Conservation (phyloP, 2,113 vertebrate species). For the Rhizomys pruinosus region DNA sequence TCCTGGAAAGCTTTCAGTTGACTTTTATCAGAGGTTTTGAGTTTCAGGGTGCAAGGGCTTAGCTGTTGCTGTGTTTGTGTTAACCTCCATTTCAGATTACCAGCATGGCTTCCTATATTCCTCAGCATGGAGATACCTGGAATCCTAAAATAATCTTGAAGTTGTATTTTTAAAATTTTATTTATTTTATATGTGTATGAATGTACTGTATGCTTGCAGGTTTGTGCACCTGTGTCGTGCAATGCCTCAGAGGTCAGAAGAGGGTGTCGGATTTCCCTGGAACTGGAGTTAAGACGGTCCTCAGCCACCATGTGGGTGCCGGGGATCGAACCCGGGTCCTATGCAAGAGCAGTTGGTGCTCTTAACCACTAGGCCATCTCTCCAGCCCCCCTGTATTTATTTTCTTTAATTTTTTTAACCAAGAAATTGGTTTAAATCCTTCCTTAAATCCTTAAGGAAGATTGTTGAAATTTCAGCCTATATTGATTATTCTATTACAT, state of each 20-base stretch:
- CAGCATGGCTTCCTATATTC: background rate
- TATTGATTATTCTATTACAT: background rate
- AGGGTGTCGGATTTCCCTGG: no score
- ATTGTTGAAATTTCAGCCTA: background rate
- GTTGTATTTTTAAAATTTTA: no score
- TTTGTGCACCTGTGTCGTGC: no score
- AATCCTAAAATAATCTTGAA: background rate
- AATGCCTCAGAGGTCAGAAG: no score
- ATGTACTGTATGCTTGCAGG: no score
- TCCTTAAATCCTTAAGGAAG: background rate
- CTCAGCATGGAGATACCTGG: background rate
- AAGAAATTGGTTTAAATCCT: background rate
- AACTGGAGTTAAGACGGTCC: no score
- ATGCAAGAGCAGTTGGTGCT: no score
- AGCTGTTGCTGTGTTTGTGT: background rate
- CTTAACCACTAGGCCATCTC: no score
- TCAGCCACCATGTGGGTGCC: no score
- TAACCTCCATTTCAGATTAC: background rate
- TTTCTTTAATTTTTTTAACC: background rate
- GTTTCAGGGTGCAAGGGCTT: slow-evolving; percentile 25
- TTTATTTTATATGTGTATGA: no score
- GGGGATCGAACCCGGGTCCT: no score
- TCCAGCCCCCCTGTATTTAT: no score
- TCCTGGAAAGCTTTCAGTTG: slow-evolving; percentile 27
- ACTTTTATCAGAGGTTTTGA: slow-evolving; percentile 32